phyloP scores from a whole-genome alignment of 2,113 vertebrate species.

The Pelvicachromis taeniatus region DNA sequence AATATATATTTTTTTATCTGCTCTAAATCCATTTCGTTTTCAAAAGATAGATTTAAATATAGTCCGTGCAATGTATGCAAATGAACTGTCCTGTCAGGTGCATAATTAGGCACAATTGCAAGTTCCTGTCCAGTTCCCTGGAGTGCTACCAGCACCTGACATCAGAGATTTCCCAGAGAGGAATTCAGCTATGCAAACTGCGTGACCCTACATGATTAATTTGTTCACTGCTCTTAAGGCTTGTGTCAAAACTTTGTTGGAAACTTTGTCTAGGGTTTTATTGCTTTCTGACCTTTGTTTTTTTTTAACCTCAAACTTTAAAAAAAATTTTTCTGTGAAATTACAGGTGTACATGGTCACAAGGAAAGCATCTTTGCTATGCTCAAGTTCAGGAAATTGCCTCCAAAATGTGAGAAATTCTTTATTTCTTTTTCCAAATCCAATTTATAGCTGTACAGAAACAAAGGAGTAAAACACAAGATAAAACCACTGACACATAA shows the following conservation, averaged over 20 bases:
- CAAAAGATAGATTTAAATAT: background rate
- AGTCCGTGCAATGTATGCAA: background rate
- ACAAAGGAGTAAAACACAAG: too few relatives aligned
- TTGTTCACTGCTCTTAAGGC: background rate
- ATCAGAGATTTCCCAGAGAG: conserved; percentile 1
- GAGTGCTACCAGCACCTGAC: background rate
- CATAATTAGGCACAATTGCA: conserved; percentile 6
- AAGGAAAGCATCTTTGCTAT: background rate
- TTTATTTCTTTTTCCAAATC: too few relatives aligned
- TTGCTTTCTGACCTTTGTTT: background rate
- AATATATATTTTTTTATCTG: background rate
- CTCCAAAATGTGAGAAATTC: rapidly evolving
- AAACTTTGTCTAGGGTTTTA: background rate
- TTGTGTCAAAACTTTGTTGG: background rate
- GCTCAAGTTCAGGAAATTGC: background rate
- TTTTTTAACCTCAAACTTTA: background rate
- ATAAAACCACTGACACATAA: too few relatives aligned
- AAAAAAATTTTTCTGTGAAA: too few relatives aligned
- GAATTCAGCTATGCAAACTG: background rate
- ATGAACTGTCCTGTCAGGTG: background rate
- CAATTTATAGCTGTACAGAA: too few relatives aligned
- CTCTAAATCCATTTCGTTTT: background rate
- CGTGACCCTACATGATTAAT: background rate
- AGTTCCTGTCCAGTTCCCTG: background rate
- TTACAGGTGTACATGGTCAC: background rate